Evolutionary conservation across 2,797 vertebrate genomes (phyloP).

Genomic region (Columba guinea): DNA sequence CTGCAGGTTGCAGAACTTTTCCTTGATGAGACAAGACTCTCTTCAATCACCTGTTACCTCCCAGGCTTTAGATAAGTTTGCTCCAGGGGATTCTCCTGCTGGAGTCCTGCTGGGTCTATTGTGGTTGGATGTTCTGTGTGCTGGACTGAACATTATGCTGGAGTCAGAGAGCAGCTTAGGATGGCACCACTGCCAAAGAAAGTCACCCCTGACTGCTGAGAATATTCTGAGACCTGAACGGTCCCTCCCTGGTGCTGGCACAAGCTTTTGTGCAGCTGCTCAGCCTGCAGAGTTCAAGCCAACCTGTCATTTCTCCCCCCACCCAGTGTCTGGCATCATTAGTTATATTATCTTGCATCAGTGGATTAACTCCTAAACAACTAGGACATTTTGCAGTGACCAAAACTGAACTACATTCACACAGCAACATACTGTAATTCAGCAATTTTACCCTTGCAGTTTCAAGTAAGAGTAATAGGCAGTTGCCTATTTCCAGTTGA

Average conservation of each 20-base stretch:
- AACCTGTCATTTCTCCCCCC: neutral
- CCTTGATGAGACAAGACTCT: neutral
- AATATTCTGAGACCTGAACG: neutral
- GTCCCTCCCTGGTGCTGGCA: neutral
- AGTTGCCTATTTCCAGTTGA: neutral
- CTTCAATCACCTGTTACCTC: neutral
- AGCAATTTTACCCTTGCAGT: neutral
- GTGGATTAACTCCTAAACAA: neutral
- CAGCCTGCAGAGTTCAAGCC: neutral
- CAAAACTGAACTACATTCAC: neutral
- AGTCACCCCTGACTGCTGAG: neutral
- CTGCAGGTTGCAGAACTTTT: neutral
- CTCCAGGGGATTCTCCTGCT: neutral
- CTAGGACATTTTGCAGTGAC: neutral
- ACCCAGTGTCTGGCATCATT: neutral
- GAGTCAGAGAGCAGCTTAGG: neutral
- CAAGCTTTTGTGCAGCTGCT: neutral
- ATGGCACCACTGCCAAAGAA: neutral
- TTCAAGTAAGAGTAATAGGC: neutral
- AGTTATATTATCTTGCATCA: neutral
- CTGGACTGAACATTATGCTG: accelerated
- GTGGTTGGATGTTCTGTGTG: neutral
- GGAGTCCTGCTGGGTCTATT: neutral
- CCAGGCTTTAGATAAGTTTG: neutral
- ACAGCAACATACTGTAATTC: neutral